Conservation (phyloP, 2,797 vertebrate species). For the Limnodromus scolopaceus region DNA sequence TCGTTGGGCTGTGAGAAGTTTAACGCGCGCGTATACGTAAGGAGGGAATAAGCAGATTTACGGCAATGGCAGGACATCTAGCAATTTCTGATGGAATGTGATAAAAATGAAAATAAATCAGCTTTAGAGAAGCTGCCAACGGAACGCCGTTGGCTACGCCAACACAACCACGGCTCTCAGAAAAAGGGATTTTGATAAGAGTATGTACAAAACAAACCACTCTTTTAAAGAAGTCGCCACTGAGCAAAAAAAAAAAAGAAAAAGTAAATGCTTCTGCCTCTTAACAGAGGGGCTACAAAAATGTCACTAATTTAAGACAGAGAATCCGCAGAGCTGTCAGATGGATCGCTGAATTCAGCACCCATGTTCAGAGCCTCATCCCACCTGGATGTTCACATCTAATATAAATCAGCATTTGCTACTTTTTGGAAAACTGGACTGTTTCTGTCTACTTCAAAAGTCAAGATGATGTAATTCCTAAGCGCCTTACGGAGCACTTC, state of each 20-base stretch:
- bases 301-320: not conserved
- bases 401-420: not conserved
- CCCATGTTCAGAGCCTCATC: not conserved
- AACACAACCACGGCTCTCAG: conserved; percentile 18
- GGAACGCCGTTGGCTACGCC: conserved; percentile 62
- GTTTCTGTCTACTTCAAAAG: not conserved
- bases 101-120: conserved; percentile 66
- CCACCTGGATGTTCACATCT: not conserved
- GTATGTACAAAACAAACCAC: not conserved
- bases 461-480: not conserved
- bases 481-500: not conserved
- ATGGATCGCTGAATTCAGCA: not conserved
- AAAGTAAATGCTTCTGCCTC: not conserved
- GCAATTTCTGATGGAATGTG: conserved; percentile 64
- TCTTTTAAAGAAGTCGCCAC: conserved; percentile 40
- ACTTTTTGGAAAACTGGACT: not conserved
- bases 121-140: conserved; percentile 35
- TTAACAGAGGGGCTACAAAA: not conserved
- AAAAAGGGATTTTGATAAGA: not conserved
- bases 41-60: conserved; percentile 42
- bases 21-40: not conserved
- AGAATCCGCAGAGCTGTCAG: not conserved
- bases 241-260: not conserved
- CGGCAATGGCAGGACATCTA: not conserved
- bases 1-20: not conserved